Percentiles rank a stretch among this genome's conserved stretches.
phyloP scores from a whole-genome alignment of 2,797 vertebrate genomes.

The Urocyon cinereoargenteus region DNA sequence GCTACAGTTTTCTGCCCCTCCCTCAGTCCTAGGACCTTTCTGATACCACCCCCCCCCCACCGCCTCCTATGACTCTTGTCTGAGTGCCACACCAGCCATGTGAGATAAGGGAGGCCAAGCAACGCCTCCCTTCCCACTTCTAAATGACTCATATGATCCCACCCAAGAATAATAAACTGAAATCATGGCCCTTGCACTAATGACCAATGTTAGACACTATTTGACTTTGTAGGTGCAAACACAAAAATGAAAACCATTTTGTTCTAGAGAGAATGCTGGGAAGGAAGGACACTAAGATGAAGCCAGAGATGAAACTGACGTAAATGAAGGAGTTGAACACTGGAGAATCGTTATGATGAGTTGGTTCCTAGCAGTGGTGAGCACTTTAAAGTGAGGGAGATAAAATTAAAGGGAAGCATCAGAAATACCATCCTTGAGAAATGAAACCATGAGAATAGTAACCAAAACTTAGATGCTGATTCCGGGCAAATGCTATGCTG shows the following conservation, averaged over 20 bases:
- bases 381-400: not conserved
- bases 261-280: not conserved
- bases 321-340: not conserved
- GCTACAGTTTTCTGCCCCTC: not conserved
- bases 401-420: not conserved
- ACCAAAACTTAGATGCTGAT: not conserved
- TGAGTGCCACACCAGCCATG: not conserved
- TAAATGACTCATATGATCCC: not conserved
- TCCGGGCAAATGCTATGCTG: not conserved
- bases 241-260: not conserved
- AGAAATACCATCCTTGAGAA: not conserved
- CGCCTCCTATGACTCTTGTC: not conserved
- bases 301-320: not conserved
- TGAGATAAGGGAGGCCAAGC: not conserved
- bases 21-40: not conserved
- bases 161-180: constrained; percentile 4
- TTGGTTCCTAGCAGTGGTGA: not conserved
- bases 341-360: not conserved
- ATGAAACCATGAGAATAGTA: not conserved
- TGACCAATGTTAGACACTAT: not conserved
- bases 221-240: not conserved
- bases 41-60: not conserved
- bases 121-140: not conserved
- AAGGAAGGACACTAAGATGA: not conserved
- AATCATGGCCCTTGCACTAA: not conserved